Evolutionary conservation across 2,888 invertebrate genomes (phyloP), one percentile per base, ranked within the genome.

Genomic region (Gastrophysa polygoni): DNA sequence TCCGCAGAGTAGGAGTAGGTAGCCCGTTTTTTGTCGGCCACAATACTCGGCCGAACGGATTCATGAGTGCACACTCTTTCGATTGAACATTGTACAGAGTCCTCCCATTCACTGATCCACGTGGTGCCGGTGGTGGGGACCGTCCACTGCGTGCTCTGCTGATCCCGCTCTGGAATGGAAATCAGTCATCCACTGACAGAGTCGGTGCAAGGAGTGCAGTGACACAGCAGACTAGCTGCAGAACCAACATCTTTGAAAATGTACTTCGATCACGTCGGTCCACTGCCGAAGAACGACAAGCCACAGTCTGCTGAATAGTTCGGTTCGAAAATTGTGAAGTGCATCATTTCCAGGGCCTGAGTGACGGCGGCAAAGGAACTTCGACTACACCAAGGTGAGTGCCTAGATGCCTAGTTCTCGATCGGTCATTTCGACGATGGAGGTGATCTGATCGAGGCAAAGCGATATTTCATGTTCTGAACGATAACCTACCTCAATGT

Each of bases 61-160:
- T n/a, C n/a, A n/a, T n/a, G n/a, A n/a, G n/a, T n/a, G n/a, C n/a
- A n/a, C n/a, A n/a, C n/a, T n/a, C n/a, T n/a, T n/a, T n/a, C n/a
- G n/a, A 2, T 2, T 38, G 4, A 4, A n/a, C 1, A 24, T 7
- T 24, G 7, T 24, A 24, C 3, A 7, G 3, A 14, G 38, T 6
- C 14, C 1, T 38, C 38, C 14, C 38, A 38, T 14, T 38, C 38
- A 38, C 10, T 2, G 38, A 38, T 7, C 21, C 54, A 54, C 54
- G 54, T 54, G 54, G 43, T 54, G 24, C 16, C 24, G 8, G 20
- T 5, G 10, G 54, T 54, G 54, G 54, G 54, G 49, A 38, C 14
- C 1, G 14, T 14, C 38, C 14, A 38, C 38, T n/a, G 14, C 38
- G 14, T 38, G 38, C 38, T 14, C n/a, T n/a, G n/a, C n/a, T n/a